A percentile compares a stretch with the other conserved stretches of the same genome.
These are phyloP conservation scores for Pyxicephalus adspersus DNA, from an alignment of 2,113 vertebrate genomes.

Conservation along the genomic window DNA sequence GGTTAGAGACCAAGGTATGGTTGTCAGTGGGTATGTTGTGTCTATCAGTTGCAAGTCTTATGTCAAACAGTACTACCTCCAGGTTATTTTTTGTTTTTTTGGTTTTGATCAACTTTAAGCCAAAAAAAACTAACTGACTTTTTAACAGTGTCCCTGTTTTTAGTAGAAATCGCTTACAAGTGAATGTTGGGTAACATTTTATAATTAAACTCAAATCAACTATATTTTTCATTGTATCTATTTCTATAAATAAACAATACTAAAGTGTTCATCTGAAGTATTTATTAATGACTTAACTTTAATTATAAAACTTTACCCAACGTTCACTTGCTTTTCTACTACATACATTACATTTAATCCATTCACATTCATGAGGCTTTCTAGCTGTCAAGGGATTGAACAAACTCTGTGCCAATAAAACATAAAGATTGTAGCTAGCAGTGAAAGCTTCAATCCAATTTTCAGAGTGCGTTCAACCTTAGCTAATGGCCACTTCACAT, in stretches of 20 bases:
- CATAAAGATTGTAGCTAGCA: slow-evolving; percentile 27
- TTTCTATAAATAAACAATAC: neutral
- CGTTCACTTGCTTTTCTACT: neutral
- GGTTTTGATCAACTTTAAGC: no score
- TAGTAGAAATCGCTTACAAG: no score
- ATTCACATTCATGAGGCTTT: neutral
- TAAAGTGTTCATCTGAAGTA: neutral
- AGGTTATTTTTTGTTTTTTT: no score
- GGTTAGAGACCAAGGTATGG: no score
- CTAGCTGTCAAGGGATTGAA: slow-evolving; percentile 14
- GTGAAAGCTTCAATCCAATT: slow-evolving; percentile 31
- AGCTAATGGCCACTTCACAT: slow-evolving; percentile 41
- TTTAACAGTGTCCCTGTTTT: no score
- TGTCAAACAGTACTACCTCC: no score
- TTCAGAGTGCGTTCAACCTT: slow-evolving; percentile 23
- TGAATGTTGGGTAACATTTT: no score
- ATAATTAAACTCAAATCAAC: no score
- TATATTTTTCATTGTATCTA: no score
- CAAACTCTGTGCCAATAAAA: slow-evolving; percentile 36
- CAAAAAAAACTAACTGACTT: no score
- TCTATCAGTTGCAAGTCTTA: no score
- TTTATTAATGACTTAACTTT: neutral
- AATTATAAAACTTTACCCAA: neutral
- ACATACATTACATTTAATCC: slow-evolving; percentile 9
- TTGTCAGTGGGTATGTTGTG: no score